Percentiles rank a stretch among this genome's conserved stretches.
phyloP scores from a whole-genome alignment of 2,113 vertebrate species.

The Pterocles burchelli region DNA sequence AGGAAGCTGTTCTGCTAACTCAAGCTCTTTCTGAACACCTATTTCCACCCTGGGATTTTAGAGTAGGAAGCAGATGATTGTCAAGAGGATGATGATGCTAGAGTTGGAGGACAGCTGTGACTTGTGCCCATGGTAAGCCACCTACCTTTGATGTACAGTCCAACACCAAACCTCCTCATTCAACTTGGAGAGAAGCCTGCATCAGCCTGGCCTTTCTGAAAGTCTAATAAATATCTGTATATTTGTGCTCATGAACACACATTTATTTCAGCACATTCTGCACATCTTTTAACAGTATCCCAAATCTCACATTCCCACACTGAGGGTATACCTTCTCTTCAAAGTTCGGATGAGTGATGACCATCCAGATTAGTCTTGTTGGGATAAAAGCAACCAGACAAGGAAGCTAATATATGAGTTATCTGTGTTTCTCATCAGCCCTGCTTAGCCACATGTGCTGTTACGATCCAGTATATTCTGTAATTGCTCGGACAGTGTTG shows the following conservation, averaged over 20 bases:
- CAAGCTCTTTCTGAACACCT: background rate
- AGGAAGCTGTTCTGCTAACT: background rate
- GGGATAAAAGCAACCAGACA: background rate
- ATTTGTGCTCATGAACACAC: background rate
- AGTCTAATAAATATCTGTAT: background rate
- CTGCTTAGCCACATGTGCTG: background rate
- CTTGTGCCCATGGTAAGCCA: background rate
- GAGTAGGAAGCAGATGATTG: background rate
- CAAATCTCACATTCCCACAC: background rate
- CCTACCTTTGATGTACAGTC: too few relatives aligned
- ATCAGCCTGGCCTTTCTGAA: background rate
- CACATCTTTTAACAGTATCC: background rate
- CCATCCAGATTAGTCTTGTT: background rate
- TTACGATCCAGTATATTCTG: background rate
- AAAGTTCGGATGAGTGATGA: background rate
- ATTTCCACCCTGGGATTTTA: background rate
- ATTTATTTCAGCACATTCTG: background rate
- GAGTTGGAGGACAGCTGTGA: background rate
- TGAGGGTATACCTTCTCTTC: background rate
- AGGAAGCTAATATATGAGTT: background rate
- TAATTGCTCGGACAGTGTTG: background rate
- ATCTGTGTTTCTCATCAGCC: background rate
- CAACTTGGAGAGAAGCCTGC: background rate
- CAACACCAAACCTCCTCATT: background rate
- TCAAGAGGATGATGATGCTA: rapidly evolving